Evolutionary conservation across 1,140 invertebrate genomes (phyloP).

Genomic region (Zelostemma sp.): DNA sequence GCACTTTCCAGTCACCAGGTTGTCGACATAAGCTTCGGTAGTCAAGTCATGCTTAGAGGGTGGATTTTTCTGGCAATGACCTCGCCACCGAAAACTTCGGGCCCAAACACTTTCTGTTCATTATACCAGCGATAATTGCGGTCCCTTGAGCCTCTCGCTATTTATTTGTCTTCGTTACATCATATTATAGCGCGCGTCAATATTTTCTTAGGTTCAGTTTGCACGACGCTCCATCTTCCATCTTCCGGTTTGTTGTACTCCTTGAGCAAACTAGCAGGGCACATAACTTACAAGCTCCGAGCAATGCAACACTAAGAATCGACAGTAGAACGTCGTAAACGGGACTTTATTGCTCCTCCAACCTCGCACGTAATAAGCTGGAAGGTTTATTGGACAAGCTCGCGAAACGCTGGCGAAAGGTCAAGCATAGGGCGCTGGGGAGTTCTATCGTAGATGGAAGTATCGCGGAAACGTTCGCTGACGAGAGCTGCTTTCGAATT

Average conservation of each 20-base stretch:
- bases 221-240: background rate
- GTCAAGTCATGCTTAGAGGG: conserved; percentile 65
- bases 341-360: conserved; percentile 13
- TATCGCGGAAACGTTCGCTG: conserved; percentile 7
- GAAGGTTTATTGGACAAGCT: conserved; percentile 39
- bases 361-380: conserved; percentile 32
- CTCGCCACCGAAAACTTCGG: conserved; percentile 24
- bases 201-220: background rate
- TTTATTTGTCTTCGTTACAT: background rate
- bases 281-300: background rate
- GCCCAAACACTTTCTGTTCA: too few relatives aligned
- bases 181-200: background rate
- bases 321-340: background rate
- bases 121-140: too few relatives aligned
- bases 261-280: background rate
- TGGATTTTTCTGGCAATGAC: conserved; percentile 51
- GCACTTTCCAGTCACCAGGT: conserved; percentile 61
- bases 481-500: conserved; percentile 5
- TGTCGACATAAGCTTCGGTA: conserved; percentile 48
- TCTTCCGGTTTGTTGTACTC: conserved; percentile 15
- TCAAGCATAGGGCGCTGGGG: conserved; percentile 17
- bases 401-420: conserved; percentile 15
- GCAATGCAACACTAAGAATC: background rate
- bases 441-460: conserved; percentile 18
- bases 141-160: background rate